Base-by-base conservation (phyloP, 2,797 vertebrate genomes). In the Pangasius mekongensis region DNA sequence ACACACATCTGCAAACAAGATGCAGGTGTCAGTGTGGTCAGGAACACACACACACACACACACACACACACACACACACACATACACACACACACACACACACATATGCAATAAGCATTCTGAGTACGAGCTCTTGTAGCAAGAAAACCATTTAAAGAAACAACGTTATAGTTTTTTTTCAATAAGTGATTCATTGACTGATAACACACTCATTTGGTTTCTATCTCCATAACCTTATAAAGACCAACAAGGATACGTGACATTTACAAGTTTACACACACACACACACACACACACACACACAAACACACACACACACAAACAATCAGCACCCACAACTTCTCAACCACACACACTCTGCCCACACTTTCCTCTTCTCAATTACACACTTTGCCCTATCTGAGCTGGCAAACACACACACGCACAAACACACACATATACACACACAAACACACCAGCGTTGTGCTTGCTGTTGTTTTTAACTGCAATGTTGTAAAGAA, bases 341-440 rank as follows among this genome's bases (percentile, higher is more conserved):
- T 67, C 62, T 84, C 60, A 67, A 60, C 66, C 66, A 84, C 83
- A 84, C 73, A 74, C 71, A 74, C 39, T 47, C 71, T 47, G 43
- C 73, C 73, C 73, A 76, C 73, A 76, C 73, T 76, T 76, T 76
- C 73, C 47, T 76, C 5, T n/a, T 47, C 71, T 74, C 39, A 74
- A 14, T 74, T 74, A 74, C 39, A 47, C 3, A 27, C 8, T 13
- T 49, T 76, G 13, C 11, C 43, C 11, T 49, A 11, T 49, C 24
- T 49, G 39, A 76, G 43, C 22, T 76, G 43, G 9, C 27, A 52
- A 1, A 77, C 47, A 52, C 71, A 77, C 27, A 77, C 13, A 16
- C 73, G 7, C 73, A 27, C 22, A 74, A 7, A 10, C 67, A 39
- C 16, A 22, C 33, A 39, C 33, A 39, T 16, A 36, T 16, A 8